Conservation (phyloP, 2,113 vertebrate genomes). For the Coptodon rendalli region DNA sequence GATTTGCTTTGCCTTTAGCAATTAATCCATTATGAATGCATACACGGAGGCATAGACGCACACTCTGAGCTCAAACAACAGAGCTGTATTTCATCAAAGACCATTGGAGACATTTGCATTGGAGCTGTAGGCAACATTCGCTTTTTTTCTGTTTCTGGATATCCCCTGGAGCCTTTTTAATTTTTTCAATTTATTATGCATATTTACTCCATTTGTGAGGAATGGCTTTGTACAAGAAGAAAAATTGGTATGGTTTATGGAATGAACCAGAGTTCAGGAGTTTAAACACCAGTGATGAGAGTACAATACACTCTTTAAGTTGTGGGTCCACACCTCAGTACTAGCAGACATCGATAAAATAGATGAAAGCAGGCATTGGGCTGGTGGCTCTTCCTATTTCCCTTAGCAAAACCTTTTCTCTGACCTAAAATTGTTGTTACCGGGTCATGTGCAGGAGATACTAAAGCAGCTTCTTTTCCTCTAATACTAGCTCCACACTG, state of each 20-base stretch:
- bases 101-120: slow-evolving; percentile 35
- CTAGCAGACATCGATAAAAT: not conserved
- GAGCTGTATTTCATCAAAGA: slow-evolving; percentile 39
- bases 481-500: not conserved
- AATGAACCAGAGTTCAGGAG: not conserved
- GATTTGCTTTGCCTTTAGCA: slow-evolving; percentile 42
- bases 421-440: not conserved
- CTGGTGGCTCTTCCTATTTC: not conserved
- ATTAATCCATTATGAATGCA: slow-evolving; percentile 49
- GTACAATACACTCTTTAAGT: not conserved
- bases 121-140: slow-evolving; percentile 9
- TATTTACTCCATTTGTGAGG: not conserved
- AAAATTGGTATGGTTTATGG: not conserved
- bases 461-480: not conserved
- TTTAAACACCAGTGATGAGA: not conserved
- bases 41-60: not conserved
- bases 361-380: not conserved
- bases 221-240: not conserved
- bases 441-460: not conserved
- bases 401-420: not conserved
- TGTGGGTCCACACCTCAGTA: not conserved
- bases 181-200: not conserved
- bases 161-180: not conserved
- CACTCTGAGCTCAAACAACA: slow-evolving; percentile 40
- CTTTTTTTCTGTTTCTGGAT: not conserved